A percentile compares a stretch with the other conserved stretches of the same genome.
Evolutionary conservation across 2,113 vertebrate species (phyloP).

Genomic region (Anthoscopus minutus): DNA sequence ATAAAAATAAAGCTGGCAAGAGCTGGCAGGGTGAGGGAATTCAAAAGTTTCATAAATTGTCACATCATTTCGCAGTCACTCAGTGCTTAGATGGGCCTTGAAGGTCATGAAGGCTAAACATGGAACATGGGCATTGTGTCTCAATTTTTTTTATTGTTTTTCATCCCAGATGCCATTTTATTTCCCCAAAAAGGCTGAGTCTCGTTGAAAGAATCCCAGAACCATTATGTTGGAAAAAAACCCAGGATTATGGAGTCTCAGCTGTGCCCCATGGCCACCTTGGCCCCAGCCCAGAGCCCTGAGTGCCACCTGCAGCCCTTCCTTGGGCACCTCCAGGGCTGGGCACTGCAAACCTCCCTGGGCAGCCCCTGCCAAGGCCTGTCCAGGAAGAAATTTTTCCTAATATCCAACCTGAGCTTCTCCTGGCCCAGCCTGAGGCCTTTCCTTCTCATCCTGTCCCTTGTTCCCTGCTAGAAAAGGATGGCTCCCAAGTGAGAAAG

Average conservation of each 20-base stretch:
- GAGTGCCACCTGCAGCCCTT: neutral
- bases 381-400: rapidly evolving
- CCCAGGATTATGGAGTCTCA: neutral
- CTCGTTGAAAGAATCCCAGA: neutral
- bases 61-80: neutral
- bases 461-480: neutral
- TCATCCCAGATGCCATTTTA: neutral
- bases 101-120: neutral
- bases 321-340: neutral
- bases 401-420: neutral
- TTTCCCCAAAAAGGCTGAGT: neutral
- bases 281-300: neutral
- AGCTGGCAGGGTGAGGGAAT: neutral
- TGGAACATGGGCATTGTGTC: neutral
- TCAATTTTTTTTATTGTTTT: neutral
- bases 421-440: neutral
- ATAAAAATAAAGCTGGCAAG: neutral
- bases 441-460: neutral
- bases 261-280: rapidly evolving
- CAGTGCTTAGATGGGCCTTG: neutral
- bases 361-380: neutral
- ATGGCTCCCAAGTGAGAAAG: neutral
- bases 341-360: neutral
- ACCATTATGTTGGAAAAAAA: neutral
- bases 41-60: neutral